Evolutionary conservation across 2,888 invertebrate genomes (phyloP).

Genomic region (Galerucella pusilla): DNA sequence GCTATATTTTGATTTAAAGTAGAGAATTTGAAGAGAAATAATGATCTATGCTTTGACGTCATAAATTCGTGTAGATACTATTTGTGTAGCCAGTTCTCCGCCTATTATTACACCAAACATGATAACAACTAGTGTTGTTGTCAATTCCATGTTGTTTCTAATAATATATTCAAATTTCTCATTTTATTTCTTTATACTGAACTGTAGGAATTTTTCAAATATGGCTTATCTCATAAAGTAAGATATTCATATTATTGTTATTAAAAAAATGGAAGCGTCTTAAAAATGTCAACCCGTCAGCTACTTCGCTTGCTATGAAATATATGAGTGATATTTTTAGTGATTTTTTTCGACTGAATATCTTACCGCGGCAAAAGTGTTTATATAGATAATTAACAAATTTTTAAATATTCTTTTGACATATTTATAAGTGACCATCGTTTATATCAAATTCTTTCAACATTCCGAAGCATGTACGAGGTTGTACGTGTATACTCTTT

Average conservation of each 20-base stretch:
- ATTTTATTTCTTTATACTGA: too few species aligned
- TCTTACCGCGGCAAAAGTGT: constrained; percentile 49
- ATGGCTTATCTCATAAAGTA: neutral
- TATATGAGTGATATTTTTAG: constrained; percentile 4
- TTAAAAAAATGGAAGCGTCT: neutral
- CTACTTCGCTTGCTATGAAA: neutral
- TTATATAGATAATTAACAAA: constrained; percentile 56
- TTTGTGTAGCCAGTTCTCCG: too few species aligned
- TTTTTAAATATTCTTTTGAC: constrained; percentile 55
- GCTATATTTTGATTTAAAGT: too few species aligned
- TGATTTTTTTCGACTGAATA: constrained; percentile 26
- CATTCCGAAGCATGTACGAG: constrained; percentile 13
- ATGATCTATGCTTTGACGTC: too few species aligned
- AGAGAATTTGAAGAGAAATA: too few species aligned
- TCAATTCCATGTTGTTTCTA: too few species aligned
- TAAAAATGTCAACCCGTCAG: neutral
- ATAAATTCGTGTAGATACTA: too few species aligned
- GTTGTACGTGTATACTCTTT: too few species aligned
- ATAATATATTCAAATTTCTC: too few species aligned
- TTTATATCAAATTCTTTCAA: constrained; percentile 46
- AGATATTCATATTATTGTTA: neutral
- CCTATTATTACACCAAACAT: too few species aligned
- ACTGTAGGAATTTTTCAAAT: too few species aligned
- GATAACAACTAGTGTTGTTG: too few species aligned
- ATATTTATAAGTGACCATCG: constrained; percentile 49